phyloP scores from a whole-genome alignment of 2,888 invertebrate genomes.

The Smittia sp. region DNA sequence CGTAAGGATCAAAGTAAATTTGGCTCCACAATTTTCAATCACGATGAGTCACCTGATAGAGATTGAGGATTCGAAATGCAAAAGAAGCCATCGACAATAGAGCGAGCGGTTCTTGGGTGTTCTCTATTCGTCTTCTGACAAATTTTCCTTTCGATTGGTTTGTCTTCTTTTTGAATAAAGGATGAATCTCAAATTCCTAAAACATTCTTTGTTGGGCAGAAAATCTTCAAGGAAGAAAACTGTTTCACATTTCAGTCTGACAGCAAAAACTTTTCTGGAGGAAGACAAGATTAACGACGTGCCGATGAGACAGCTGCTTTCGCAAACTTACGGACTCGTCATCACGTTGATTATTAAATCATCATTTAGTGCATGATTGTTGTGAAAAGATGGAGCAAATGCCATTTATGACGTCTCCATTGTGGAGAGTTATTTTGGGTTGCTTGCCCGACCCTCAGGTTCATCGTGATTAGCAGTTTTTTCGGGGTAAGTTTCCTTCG shows the following conservation, averaged over 20 bases:
- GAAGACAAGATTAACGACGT: slow-evolving; percentile 34
- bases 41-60: no score
- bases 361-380: slow-evolving; percentile 32
- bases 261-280: neutral
- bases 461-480: neutral
- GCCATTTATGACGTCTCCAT: slow-evolving; percentile 28
- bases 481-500: neutral
- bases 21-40: no score
- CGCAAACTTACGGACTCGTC: slow-evolving; percentile 14
- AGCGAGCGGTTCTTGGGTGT: slow-evolving; percentile 8
- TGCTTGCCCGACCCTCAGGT: neutral
- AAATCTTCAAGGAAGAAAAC: slow-evolving; percentile 1
- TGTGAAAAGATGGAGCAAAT: neutral
- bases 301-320: slow-evolving; percentile 35
- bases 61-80: neutral
- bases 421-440: neutral
- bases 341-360: slow-evolving; percentile 41
- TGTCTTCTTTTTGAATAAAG: neutral
- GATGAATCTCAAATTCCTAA: slow-evolving; percentile 18
- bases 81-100: slow-evolving; percentile 12
- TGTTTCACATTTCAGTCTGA: slow-evolving; percentile 16
- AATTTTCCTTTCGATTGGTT: slow-evolving; percentile 26
- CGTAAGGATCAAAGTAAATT: no score
- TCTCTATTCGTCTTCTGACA: slow-evolving; percentile 15
- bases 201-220: slow-evolving; percentile 8